These are phyloP conservation scores for Folsomia manolachei DNA, from an alignment of 2,888 invertebrate species.

Conservation along the genomic window DNA sequence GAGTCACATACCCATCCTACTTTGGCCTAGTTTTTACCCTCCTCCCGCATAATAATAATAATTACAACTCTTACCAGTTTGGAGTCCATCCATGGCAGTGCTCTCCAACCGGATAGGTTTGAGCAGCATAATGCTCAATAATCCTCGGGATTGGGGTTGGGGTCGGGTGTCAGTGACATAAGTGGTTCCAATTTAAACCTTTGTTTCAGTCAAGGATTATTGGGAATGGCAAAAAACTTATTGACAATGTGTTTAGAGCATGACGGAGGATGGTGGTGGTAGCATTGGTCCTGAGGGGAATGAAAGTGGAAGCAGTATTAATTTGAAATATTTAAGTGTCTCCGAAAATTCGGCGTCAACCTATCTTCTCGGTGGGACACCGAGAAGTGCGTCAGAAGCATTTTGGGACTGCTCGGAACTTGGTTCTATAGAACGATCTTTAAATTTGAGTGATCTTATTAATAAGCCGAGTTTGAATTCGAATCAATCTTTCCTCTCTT, in stretches of 20 bases:
- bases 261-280: constrained; percentile 19
- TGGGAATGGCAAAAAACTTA: background rate
- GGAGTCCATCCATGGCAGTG: background rate
- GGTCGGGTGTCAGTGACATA: background rate
- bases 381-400: constrained; percentile 23
- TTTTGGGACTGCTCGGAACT: constrained; percentile 46
- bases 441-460: constrained; percentile 15
- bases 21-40: background rate
- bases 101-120: no score
- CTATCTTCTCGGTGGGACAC: background rate
- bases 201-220: background rate
- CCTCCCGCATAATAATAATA: background rate
- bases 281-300: constrained; percentile 2
- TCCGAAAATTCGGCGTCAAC: background rate
- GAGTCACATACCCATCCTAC: constrained; percentile 11
- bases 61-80: background rate
- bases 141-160: background rate
- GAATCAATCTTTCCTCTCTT: constrained; percentile 18
- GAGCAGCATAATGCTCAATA: background rate
- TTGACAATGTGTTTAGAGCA: constrained; percentile 16
- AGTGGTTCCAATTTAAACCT: no score
- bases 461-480: constrained; percentile 10
- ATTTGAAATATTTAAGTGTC: constrained; percentile 11
- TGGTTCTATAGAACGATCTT: constrained; percentile 34
- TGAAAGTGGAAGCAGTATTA: background rate